Base-by-base conservation (phyloP, 2,113 vertebrate species). In the Bufo bufo region DNA sequence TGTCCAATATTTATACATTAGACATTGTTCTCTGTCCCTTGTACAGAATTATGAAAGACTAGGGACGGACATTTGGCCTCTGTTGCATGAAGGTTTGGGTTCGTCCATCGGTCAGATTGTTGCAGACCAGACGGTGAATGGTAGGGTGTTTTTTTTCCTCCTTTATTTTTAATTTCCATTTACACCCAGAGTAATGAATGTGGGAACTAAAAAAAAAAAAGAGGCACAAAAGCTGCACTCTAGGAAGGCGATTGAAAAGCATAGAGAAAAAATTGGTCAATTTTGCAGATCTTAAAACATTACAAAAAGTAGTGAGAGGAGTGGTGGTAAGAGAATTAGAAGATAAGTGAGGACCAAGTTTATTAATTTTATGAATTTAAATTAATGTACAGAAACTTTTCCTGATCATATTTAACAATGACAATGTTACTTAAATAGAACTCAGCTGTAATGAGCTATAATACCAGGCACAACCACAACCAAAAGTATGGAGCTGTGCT, bases 21-120 rank as follows among this genome's bases (percentile, higher is more conserved):
- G 33, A 2, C 59, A 82, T 65, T 82, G 58, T 82, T 82, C 59
- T 82, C 13, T 11, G 13, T 49, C 19, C 33, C 4, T 82, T 16
- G 14, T 20, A n/a, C 16, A 45, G 80, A 65, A 65, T 80, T 80
- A 33, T 58, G 77, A 80, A 80, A 80, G 52, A 80, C 77, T 33
- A 9, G 77, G n/a, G 54, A 58, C n/a, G 54, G 43, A 80, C 77
- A 80, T 80, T 56, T 56, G 77, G 77, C 77, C 77, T 80, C n/a
- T 59, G 23, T 58, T 43, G 20, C 17, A 80, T 23, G 54, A 59
- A 33, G 77, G 52, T 58, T 59, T 58, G 54, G 77, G 77, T 80
- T 80, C 77, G 54, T 80, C 54, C n/a, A 59, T 80, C 52, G 77
- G 77, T 80, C 77, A 80, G 50, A 54, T 80, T 58, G 12, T 59